phyloP scores from a whole-genome alignment of 2,888 invertebrate species.

The Meliscaeva auricollis region DNA sequence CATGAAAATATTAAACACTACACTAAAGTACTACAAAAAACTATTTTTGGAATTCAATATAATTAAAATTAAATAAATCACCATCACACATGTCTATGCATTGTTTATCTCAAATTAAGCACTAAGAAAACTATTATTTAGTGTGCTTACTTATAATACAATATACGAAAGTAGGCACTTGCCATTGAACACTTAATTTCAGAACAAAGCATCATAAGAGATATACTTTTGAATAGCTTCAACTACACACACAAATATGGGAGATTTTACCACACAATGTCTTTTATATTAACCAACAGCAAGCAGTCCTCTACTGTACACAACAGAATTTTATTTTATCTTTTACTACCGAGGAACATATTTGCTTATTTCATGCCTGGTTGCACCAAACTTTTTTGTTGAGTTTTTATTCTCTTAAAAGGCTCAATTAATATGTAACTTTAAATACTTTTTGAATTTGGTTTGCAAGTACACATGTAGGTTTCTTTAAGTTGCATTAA shows the following conservation, averaged over 20 bases:
- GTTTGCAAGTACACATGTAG: too few species aligned
- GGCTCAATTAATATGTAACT: too few species aligned
- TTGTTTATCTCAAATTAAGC: constrained; percentile 51
- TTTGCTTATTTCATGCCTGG: not conserved
- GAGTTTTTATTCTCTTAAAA: not conserved
- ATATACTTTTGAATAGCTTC: not conserved
- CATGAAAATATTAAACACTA: not conserved
- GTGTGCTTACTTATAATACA: constrained; percentile 5
- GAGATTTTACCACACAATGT: constrained; percentile 5
- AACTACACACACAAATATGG: constrained; percentile 12
- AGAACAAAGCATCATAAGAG: constrained; percentile 24
- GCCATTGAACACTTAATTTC: constrained; percentile 4
- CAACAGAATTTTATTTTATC: not conserved
- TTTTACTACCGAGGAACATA: not conserved
- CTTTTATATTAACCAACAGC: constrained; percentile 20
- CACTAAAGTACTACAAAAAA: not conserved
- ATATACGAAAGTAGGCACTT: not conserved
- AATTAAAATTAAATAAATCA: constrained; percentile 37
- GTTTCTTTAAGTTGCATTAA: too few species aligned
- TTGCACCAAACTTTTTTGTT: not conserved
- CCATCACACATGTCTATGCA: not conserved
- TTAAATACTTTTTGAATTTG: too few species aligned
- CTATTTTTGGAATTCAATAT: constrained; percentile 17
- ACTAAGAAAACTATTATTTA: constrained; percentile 21
- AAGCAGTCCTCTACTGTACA: not conserved